Evolutionary conservation across 2,113 vertebrate genomes (phyloP).

Genomic region (Porphyrio hochstetteri): DNA sequence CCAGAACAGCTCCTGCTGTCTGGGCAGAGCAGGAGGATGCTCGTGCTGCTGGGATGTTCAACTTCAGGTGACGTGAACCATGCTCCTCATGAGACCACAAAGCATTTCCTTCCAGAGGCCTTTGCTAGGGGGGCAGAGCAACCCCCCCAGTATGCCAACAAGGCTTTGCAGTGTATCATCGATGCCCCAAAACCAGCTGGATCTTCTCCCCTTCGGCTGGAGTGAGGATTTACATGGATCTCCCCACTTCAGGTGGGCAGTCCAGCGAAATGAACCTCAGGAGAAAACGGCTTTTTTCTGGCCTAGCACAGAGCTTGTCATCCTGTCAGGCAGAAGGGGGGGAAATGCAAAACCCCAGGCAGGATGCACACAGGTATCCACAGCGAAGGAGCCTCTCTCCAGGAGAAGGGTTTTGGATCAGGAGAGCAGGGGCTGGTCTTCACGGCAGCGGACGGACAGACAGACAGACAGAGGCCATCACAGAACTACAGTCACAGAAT

Average conservation of each 20-base stretch:
- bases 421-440: background rate
- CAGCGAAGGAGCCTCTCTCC: background rate
- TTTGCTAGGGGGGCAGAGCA: background rate
- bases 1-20: background rate
- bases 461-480: background rate
- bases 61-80: background rate
- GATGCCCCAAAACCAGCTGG: constrained; percentile 9
- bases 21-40: background rate
- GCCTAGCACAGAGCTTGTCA: constrained; percentile 60
- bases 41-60: background rate
- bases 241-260: constrained; percentile 53
- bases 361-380: background rate
- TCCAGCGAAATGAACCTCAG: constrained; percentile 54
- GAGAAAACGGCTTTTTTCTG: constrained; percentile 70
- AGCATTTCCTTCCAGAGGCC: background rate
- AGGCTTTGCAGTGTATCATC: constrained; percentile 30
- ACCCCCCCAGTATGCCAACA: background rate
- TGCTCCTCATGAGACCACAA: background rate
- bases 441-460: background rate
- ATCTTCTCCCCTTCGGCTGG: constrained; percentile 44
- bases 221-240: constrained; percentile 59
- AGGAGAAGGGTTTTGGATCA: background rate
- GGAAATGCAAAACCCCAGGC: constrained; percentile 42
- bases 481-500: no score
- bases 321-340: constrained; percentile 53